Base-by-base conservation (phyloP, 2,888 invertebrate genomes). In the Nineta flava region DNA sequence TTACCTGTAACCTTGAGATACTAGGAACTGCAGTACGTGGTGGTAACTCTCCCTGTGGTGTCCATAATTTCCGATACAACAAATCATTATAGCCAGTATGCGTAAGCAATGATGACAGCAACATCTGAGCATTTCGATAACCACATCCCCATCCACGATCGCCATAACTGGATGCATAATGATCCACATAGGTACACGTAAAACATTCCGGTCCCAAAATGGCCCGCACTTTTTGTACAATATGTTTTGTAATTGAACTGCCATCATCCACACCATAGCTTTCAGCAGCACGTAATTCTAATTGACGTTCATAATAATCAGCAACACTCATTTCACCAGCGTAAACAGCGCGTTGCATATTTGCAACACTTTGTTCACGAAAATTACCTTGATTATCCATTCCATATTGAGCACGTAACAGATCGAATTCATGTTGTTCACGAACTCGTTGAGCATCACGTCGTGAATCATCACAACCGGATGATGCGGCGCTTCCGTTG, bases 71-170 rank as follows among this genome's bases (percentile, higher is more conserved):
- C 56, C 62, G 62, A 56, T 74, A 74, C 38, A 78, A 66, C 53
- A 76, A 68, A 55, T 78, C 77, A 52, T 78, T 74, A 67, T 83
- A 87, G 40, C 75, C 77, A 1, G 83, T 80, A 62, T 83, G 77
- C 53, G 68, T 74, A 51, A 83, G 70, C 46, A 92, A 71, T 2
- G 86, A 83, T 1, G 90, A 90, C n/a, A 92, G 73, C 58, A 92
- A 70, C 91, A 92, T 92, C 65, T 92, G 92, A 67, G 87, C 80
- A 68, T 92, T 91, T 59, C 92, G 72, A 63, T 91, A 92, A 0
- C 93, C 93, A 61, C 93, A 93, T 2, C 92, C 92, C 90, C 91
- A 93, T 9, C 92, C 92, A 57, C 82, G 75, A 66, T 92, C 92
- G 1, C 88, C 91, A 60, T 87, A 88, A 0, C 87, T 87, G 41